Base-by-base conservation (phyloP, 1,140 invertebrate genomes). In the Drosophila sucinea region DNA sequence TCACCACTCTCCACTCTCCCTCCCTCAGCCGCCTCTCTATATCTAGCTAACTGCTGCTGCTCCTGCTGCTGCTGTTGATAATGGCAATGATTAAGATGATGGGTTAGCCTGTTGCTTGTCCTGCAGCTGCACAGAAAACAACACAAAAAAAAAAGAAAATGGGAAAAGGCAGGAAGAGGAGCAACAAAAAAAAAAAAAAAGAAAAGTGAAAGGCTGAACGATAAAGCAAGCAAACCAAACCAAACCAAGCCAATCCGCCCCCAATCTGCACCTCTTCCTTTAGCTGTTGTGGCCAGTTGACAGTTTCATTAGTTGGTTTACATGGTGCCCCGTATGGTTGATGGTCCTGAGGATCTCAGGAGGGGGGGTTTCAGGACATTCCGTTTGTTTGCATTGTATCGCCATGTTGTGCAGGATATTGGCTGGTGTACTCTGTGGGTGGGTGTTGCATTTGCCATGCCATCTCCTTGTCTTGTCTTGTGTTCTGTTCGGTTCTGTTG, bases 281-380 rank as follows among this genome's bases (percentile, higher is more conserved):
- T 64, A 66, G 74, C 66, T 40, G 65, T 81, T 86, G 83, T 61
- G 83, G 83, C 83, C 79, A 82, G 83, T 86, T 86, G 83, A 86
- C 83, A 86, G 83, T 86, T 86, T 86, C 83, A 86, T 86, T 86
- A 86, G 83, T 86, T 82, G 83, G 83, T 86, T 86, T 79, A 86
- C 83, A 86, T 87, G 83, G 65, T 62, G 3, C 70, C 30, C 44
- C n/a, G 47, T 64, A 33, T 25, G 44, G 61, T 54, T 54, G 60
- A 51, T 51, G 44, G 7, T 51, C 5, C 27, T 41, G 40, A n/a
- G 11, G 40, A 4, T n/a, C 1, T 10, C n/a, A 4, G 40, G 11
- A 4, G n/a, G 11, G 7, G 35, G 10, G 58, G 57, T 64, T 62
- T 47, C 54, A 68, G 68, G 65, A 65, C 65, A 33, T 17, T 65